Conservation (phyloP, 2,113 vertebrate species). For the Albula glossodonta region DNA sequence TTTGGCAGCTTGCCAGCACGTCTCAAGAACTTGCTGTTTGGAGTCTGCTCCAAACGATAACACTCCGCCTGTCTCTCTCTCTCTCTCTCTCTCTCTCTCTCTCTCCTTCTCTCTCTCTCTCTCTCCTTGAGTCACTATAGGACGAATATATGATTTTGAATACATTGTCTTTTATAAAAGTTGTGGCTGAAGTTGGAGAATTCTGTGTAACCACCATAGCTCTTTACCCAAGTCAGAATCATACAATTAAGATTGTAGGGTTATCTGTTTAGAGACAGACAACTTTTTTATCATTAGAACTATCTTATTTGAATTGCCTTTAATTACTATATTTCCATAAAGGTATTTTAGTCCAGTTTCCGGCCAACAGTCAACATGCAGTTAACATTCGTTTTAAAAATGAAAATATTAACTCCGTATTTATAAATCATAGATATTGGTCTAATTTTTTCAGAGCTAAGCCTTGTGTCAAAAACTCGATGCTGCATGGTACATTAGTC, state of each 20-base stretch:
- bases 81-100: constrained; percentile 23
- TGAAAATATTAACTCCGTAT: not conserved
- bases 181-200: not conserved
- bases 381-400: not conserved
- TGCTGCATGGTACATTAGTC: not conserved
- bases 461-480: not conserved
- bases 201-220: not conserved
- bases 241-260: not conserved
- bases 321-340: not conserved
- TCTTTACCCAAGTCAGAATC: not conserved
- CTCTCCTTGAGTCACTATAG: constrained; percentile 43
- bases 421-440: not conserved
- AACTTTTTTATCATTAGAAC: not conserved
- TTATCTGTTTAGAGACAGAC: not conserved
- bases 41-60: constrained; percentile 38
- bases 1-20: not conserved
- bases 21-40: constrained; percentile 1
- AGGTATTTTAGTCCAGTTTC: too few species aligned
- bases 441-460: not conserved
- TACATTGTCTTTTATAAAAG: not conserved
- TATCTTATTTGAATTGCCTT: not conserved
- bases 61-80: constrained; percentile 31
- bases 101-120: constrained; percentile 20
- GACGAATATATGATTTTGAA: not conserved
- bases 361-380: too few species aligned